These are phyloP conservation scores for Chionis minor DNA, from an alignment of 2,113 vertebrate genomes.

Conservation along the genomic window DNA sequence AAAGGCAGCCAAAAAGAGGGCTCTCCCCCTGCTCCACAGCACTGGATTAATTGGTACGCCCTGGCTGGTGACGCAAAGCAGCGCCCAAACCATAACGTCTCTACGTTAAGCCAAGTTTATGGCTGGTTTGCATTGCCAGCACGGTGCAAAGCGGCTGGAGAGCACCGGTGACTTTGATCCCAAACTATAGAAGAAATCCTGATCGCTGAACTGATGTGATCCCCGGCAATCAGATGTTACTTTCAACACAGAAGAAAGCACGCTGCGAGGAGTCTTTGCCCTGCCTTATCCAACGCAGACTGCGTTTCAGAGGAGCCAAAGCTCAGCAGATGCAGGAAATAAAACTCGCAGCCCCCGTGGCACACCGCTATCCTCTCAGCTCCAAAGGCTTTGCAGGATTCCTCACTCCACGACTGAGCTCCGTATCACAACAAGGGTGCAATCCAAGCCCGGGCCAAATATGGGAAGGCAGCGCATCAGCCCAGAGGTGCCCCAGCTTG, in stretches of 20 bases:
- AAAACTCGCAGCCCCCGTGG: neutral
- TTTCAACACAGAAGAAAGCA: neutral
- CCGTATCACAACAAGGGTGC: accelerated
- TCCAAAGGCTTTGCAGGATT: neutral
- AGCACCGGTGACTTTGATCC: neutral
- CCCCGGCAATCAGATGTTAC: neutral
- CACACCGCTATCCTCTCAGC: neutral
- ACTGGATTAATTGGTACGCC: neutral
- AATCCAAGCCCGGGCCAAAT: neutral
- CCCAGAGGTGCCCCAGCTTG: neutral
- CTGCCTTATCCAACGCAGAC: neutral
- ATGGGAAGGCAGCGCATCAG: accelerated
- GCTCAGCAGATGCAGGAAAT: neutral
- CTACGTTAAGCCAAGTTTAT: neutral
- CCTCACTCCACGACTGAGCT: neutral
- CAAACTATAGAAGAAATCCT: neutral
- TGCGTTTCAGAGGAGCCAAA: neutral
- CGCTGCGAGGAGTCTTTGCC: neutral
- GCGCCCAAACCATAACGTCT: neutral
- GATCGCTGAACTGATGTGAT: neutral
- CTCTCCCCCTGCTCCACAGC: neutral
- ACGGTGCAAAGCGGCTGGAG: neutral
- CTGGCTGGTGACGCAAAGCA: neutral
- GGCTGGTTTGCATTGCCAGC: neutral
- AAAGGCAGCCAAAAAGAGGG: accelerated